Percentiles rank a stretch among this genome's conserved stretches.
Evolutionary conservation across 2,888 invertebrate genomes (phyloP).

Genomic region (Drosophila austrosaltans): DNA sequence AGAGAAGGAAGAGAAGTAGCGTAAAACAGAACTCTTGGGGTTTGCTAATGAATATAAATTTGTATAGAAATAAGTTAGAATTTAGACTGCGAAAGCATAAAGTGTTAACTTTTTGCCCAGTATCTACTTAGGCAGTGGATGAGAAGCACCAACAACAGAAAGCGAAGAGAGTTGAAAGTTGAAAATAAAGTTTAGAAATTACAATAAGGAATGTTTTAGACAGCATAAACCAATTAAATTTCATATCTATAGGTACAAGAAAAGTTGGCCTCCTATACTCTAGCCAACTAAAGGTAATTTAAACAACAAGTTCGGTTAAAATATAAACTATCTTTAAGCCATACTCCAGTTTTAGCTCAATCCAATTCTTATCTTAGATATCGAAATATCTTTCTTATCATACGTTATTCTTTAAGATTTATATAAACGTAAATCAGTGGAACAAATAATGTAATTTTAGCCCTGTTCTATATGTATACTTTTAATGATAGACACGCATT

Average conservation of each 20-base stretch:
- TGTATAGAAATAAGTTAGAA: slow-evolving; percentile 13
- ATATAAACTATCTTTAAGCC: neutral
- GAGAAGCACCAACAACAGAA: neutral
- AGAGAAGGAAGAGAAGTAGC: neutral
- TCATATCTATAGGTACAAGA: neutral
- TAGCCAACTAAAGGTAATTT: no score
- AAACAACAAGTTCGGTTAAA: no score
- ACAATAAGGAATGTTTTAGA: slow-evolving; percentile 1
- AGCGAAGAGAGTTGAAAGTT: neutral
- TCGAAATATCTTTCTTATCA: no score
- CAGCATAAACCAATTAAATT: neutral
- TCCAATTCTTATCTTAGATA: no score
- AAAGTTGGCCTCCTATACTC: no score
- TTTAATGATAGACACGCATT: slow-evolving; percentile 31
- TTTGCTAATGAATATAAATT: slow-evolving; percentile 68
- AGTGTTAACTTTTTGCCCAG: slow-evolving; percentile 1
- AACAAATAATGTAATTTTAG: no score
- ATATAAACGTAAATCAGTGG: no score
- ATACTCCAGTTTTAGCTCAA: no score
- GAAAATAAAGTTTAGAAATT: neutral
- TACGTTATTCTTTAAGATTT: no score
- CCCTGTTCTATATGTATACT: no score
- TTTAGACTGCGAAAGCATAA: neutral
- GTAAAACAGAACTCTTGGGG: slow-evolving; percentile 22
- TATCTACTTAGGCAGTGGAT: neutral